These are phyloP conservation scores for Aviceda subcristata DNA, from an alignment of 2,113 vertebrate genomes.

Conservation along the genomic window DNA sequence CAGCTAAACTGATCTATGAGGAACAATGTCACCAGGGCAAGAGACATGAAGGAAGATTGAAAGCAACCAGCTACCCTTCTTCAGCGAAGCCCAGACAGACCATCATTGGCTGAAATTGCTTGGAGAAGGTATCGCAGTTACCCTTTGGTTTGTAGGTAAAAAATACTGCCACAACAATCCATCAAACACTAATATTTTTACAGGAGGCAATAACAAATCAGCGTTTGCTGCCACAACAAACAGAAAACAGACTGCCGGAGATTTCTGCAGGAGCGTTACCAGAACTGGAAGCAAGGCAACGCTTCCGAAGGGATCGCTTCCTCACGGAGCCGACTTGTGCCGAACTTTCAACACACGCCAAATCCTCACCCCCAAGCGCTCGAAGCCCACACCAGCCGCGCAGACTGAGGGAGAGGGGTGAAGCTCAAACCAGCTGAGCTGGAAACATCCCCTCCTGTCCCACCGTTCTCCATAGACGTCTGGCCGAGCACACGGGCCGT, in stretches of 20 bases:
- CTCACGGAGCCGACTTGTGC: background rate
- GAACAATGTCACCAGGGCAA: background rate
- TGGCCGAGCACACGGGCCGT: background rate
- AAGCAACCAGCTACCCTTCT: background rate
- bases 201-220: slow-evolving; percentile 7
- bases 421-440: background rate
- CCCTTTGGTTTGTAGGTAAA: slow-evolving; percentile 29
- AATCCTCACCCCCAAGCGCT: background rate
- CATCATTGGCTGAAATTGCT: slow-evolving; percentile 7
- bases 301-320: background rate
- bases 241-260: background rate
- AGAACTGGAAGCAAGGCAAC: background rate
- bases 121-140: background rate
- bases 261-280: background rate
- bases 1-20: background rate
- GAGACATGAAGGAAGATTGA: slow-evolving; percentile 3
- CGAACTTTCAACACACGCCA: background rate
- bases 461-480: background rate
- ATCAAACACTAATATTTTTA: slow-evolving; percentile 13
- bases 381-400: background rate
- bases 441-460: background rate
- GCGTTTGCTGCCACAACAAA: background rate
- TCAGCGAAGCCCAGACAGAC: slow-evolving; percentile 1
- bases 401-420: background rate
- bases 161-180: slow-evolving; percentile 7